These are phyloP conservation scores for Brachypalpus laphriformis DNA, from an alignment of 2,888 invertebrate species.

Conservation along the genomic window DNA sequence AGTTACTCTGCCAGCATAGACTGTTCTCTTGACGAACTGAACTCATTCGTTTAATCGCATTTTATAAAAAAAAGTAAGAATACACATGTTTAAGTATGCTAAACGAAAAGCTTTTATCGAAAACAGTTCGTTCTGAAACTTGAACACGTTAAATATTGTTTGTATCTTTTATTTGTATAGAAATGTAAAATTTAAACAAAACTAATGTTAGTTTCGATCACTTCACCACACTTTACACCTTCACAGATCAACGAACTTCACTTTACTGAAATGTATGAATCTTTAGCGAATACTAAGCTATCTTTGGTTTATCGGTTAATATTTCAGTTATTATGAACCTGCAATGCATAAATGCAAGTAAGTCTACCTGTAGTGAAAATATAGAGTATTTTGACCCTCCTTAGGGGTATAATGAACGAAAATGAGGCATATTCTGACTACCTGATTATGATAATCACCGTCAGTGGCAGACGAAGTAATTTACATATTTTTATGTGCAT, in stretches of 20 bases:
- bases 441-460: background rate
- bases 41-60: slow-evolving; percentile 6
- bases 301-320: slow-evolving; percentile 6
- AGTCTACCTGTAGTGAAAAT: background rate
- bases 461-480: slow-evolving; percentile 14
- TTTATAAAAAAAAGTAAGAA: slow-evolving; percentile 25
- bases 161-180: slow-evolving; percentile 4
- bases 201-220: background rate
- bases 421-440: background rate
- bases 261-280: slow-evolving; percentile 29
- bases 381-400: background rate
- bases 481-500: slow-evolving; percentile 9
- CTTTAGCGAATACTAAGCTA: background rate
- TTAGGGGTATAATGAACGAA: background rate
- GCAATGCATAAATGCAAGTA: background rate
- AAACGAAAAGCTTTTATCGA: slow-evolving; percentile 1
- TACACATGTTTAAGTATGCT: background rate
- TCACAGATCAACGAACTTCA: slow-evolving; percentile 62
- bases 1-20: slow-evolving; percentile 18
- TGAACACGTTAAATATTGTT: background rate
- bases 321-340: background rate
- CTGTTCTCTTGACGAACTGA: background rate
- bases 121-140: background rate
- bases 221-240: slow-evolving; percentile 58
- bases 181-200: background rate